These are phyloP conservation scores for Meganola albula DNA, from an alignment of 2,888 invertebrate species.

Conservation along the genomic window DNA sequence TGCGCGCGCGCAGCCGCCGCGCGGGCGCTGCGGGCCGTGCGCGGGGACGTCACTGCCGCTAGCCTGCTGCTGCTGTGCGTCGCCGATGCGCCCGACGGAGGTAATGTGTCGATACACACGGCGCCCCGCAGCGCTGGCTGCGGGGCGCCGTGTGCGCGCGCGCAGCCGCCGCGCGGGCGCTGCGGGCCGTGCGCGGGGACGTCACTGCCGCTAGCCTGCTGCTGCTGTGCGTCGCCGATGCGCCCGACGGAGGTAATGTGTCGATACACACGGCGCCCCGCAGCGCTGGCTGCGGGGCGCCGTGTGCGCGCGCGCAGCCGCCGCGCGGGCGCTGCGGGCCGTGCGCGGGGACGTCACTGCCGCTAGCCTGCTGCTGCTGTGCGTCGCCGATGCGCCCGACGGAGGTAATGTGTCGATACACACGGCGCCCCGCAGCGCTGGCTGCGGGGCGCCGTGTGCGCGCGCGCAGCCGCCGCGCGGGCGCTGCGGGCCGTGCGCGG, in stretches of 20 bases:
- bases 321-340: not conserved
- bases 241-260: conserved; percentile 1
- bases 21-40: not conserved
- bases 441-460: not conserved
- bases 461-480: not conserved
- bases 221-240: not conserved
- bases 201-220: not conserved
- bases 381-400: not conserved
- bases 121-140: not conserved
- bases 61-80: not conserved
- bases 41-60: not conserved
- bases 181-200: not conserved
- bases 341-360: not conserved
- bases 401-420: not conserved
- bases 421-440: not conserved
- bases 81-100: conserved; percentile 2
- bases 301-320: not conserved
- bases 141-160: not conserved
- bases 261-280: not conserved
- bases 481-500: not conserved
- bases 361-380: not conserved
- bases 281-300: not conserved
- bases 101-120: not conserved
- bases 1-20: not conserved
- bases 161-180: not conserved